These are phyloP conservation scores for Acipenser oxyrinchus DNA, from an alignment of 2,797 vertebrate genomes.

Conservation along the genomic window DNA sequence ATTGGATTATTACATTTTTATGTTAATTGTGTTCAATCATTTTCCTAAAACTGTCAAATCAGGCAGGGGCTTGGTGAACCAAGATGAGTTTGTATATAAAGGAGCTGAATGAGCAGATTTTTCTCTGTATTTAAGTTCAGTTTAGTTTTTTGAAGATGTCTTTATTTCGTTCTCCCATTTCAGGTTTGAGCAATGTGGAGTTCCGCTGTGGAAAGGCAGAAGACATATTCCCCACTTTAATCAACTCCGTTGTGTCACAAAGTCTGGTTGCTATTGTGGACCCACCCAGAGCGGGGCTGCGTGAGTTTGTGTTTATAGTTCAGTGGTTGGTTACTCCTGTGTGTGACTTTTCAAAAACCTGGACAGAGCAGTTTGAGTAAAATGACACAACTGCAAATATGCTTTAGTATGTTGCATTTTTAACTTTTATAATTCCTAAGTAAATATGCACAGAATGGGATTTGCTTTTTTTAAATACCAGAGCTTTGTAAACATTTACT, in stretches of 20 bases:
- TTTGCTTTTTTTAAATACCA: too few relatives aligned
- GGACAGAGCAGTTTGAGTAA: neutral
- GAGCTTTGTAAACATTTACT: too few relatives aligned
- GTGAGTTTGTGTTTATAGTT: conserved; percentile 56
- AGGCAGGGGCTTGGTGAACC: too few relatives aligned
- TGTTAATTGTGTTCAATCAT: too few relatives aligned
- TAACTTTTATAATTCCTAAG: too few relatives aligned
- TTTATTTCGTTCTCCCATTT: neutral
- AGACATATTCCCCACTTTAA: conserved; percentile 78
- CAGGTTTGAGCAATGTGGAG: conserved; percentile 79
- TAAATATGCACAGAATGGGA: too few relatives aligned
- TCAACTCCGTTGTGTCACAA: conserved; percentile 66
- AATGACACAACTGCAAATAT: neutral
- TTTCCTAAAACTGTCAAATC: too few relatives aligned
- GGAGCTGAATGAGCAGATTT: too few relatives aligned
- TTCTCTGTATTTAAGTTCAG: too few relatives aligned
- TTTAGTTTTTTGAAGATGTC: neutral
- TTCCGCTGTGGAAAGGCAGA: conserved; percentile 92
- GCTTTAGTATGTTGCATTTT: too few relatives aligned
- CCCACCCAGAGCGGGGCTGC: conserved; percentile 86
- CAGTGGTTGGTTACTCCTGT: neutral
- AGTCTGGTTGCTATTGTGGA: conserved; percentile 81
- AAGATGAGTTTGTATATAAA: too few relatives aligned
- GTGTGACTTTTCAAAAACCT: neutral
- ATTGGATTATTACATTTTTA: too few relatives aligned